A percentile compares a stretch with the other conserved stretches of the same genome.
Conservation (phyloP, 1,140 invertebrate species). For the Charaxes varanes region DNA sequence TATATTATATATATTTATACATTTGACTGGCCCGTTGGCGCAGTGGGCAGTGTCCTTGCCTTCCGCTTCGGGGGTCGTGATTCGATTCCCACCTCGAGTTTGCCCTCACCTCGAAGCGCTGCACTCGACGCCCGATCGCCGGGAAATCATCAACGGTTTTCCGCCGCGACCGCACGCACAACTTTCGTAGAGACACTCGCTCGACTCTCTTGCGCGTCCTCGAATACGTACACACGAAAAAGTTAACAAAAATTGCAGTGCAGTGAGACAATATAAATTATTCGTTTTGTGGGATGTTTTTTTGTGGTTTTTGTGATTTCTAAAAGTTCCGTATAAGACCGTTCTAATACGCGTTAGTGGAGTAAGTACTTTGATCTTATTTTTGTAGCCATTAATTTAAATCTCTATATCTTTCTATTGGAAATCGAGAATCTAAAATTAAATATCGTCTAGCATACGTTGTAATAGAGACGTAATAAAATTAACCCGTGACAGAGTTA, state of each 20-base stretch:
- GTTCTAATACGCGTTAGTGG: slow-evolving; percentile 28
- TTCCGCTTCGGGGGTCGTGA: no score
- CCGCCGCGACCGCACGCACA: slow-evolving; percentile 46
- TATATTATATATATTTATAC: no score
- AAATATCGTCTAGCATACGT: no score
- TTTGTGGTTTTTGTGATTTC: slow-evolving; percentile 33
- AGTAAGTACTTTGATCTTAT: slow-evolving; percentile 39
- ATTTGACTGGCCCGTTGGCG: no score
- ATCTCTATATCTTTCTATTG: not conserved
- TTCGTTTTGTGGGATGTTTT: slow-evolving; percentile 51
- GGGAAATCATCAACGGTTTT: slow-evolving; percentile 69
- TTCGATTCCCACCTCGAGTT: slow-evolving; percentile 38
- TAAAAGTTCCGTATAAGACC: slow-evolving; percentile 22
- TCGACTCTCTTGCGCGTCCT: slow-evolving; percentile 7
- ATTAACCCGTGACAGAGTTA: slow-evolving; percentile 57
- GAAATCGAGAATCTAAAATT: no score
- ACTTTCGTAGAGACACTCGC: slow-evolving; percentile 33
- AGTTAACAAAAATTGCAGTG: slow-evolving; percentile 10
- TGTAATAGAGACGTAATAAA: slow-evolving; percentile 28
- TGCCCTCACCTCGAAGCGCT: slow-evolving; percentile 48
- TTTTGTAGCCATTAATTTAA: slow-evolving; percentile 8
- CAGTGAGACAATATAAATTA: slow-evolving; percentile 22
- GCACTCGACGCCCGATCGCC: slow-evolving; percentile 66
- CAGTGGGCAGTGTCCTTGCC: no score
- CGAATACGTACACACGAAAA: slow-evolving; percentile 4